Percentiles rank a stretch among this genome's conserved stretches.
These are phyloP conservation scores for Dasysyrphus tricinctus DNA, from an alignment of 2,888 invertebrate genomes.

Conservation along the genomic window DNA sequence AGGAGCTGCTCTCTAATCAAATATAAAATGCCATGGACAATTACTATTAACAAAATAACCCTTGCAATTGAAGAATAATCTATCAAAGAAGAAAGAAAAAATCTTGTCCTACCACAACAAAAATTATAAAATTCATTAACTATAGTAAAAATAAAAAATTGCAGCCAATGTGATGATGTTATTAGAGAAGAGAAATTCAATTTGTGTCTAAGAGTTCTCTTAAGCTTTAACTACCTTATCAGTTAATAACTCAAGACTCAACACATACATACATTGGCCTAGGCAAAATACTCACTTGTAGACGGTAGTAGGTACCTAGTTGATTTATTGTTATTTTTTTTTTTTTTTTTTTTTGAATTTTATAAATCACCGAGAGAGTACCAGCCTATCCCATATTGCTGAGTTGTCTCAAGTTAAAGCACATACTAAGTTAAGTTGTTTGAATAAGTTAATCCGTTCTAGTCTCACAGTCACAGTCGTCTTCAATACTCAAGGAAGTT, in stretches of 20 bases:
- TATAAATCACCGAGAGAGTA: neutral
- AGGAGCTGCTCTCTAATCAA: too few species aligned
- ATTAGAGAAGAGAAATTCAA: neutral
- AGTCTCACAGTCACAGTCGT: conserved; percentile 52
- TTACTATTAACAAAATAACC: neutral
- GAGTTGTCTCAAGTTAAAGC: neutral
- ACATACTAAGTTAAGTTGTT: conserved; percentile 39
- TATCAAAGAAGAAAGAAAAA: neutral
- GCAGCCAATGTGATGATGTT: neutral
- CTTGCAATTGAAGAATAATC: neutral
- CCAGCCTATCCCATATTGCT: neutral
- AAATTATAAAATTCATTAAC: neutral
- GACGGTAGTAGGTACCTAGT: neutral
- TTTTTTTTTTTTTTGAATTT: too few species aligned
- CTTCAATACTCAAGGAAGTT: conserved; percentile 37
- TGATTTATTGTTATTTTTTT: neutral
- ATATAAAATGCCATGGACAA: neutral
- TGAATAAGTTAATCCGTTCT: conserved; percentile 58
- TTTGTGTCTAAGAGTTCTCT: conserved; percentile 2
- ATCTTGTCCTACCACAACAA: conserved; percentile 32
- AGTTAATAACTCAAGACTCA: neutral
- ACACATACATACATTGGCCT: conserved; percentile 2
- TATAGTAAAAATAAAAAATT: neutral
- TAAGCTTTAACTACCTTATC: neutral
- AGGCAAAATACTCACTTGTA: neutral